A percentile compares a stretch with the other conserved stretches of the same genome.
Evolutionary conservation across 2,797 vertebrate species (phyloP).

Genomic region (Dromococcyx pavoninus): DNA sequence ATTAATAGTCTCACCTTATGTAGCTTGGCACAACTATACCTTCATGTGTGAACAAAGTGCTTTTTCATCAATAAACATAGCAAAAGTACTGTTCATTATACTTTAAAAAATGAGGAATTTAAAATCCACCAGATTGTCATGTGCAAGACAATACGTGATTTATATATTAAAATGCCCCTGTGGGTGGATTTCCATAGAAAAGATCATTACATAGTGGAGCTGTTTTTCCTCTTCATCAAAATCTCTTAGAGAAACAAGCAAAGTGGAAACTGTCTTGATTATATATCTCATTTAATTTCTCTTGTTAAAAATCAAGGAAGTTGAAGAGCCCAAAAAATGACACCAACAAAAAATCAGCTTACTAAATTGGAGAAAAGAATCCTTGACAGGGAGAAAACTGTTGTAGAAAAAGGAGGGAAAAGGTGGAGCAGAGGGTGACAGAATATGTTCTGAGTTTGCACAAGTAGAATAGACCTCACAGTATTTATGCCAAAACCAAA

Average conservation of each 20-base stretch:
- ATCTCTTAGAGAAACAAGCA: slow-evolving; percentile 49
- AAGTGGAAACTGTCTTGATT: slow-evolving; percentile 68
- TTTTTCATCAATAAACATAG: slow-evolving; percentile 10
- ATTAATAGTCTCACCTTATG: slow-evolving; percentile 36
- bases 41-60: slow-evolving; percentile 19
- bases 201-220: slow-evolving; percentile 34
- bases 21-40: neutral
- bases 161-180: slow-evolving; percentile 55
- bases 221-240: slow-evolving; percentile 47
- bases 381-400: slow-evolving; percentile 4
- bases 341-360: neutral
- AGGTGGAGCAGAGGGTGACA: neutral
- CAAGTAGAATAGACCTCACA: slow-evolving; percentile 2
- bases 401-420: neutral
- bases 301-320: slow-evolving; percentile 59
- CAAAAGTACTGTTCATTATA: slow-evolving; percentile 52
- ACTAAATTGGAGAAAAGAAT: slow-evolving; percentile 37
- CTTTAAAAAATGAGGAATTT: slow-evolving; percentile 45
- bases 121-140: slow-evolving; percentile 46
- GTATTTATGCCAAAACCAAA: slow-evolving; percentile 3
- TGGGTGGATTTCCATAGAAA: slow-evolving; percentile 52
- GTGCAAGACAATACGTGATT: slow-evolving; percentile 39
- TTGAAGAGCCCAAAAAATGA: slow-evolving; percentile 15
- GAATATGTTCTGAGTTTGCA: slow-evolving; percentile 2
- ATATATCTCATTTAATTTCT: slow-evolving; percentile 60